A percentile compares a stretch with the other conserved stretches of the same genome.
phyloP scores from a whole-genome alignment of 2,797 vertebrate genomes.

The Chrysolophus pictus region DNA sequence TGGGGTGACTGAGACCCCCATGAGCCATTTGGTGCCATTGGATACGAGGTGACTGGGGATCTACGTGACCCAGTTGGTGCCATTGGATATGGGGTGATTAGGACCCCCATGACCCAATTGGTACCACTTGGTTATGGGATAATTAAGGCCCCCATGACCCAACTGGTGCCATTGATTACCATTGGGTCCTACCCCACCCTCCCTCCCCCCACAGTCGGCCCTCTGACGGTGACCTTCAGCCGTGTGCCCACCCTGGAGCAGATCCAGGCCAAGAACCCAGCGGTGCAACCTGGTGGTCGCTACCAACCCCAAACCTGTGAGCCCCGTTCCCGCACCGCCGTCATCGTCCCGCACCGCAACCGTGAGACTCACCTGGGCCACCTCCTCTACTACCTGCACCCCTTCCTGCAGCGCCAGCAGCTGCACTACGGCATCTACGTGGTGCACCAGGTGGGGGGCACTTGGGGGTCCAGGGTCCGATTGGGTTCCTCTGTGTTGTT shows the following conservation, averaged over 20 bases:
- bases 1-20: too few species aligned
- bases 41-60: too few species aligned
- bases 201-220: conserved; percentile 84
- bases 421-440: conserved; percentile 97
- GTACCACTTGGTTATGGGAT: too few species aligned
- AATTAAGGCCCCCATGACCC: too few species aligned
- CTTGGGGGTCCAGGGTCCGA: fast-evolving
- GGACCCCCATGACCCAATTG: too few species aligned
- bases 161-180: too few species aligned
- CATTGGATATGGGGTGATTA: too few species aligned
- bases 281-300: conserved; percentile 85
- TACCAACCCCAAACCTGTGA: conserved; percentile 89
- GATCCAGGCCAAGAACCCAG: conserved; percentile 88
- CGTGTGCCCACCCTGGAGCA: conserved; percentile 86
- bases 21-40: too few species aligned
- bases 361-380: conserved; percentile 90
- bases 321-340: conserved; percentile 88
- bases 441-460: conserved; percentile 89
- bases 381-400: conserved; percentile 95
- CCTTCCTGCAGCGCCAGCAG: conserved; percentile 96
- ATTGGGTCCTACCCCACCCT: neutral
- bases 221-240: conserved; percentile 88
- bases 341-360: conserved; percentile 94
- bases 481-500: neutral
- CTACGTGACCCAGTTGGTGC: too few species aligned